Evolutionary conservation across 1,140 invertebrate genomes (phyloP).

Genomic region (Halyomorpha halys): DNA sequence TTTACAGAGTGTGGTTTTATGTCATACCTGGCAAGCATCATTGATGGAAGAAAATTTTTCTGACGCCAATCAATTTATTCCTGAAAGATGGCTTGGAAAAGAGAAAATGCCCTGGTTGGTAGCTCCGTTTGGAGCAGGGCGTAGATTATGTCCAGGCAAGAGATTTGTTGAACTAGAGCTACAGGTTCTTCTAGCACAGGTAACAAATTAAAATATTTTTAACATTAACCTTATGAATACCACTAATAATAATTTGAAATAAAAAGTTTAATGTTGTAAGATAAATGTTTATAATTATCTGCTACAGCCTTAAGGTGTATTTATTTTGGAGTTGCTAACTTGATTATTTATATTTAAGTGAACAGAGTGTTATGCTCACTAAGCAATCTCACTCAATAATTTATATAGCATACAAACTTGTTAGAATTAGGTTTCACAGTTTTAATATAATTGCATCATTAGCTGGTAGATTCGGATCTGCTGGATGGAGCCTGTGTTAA

Average conservation of each 20-base stretch:
- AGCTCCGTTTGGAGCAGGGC: slow-evolving; percentile 78
- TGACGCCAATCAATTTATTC: slow-evolving; percentile 58
- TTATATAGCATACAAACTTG: neutral
- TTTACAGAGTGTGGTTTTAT: slow-evolving; percentile 67
- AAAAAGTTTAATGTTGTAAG: too few species aligned
- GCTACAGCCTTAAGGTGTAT: neutral
- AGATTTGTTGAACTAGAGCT: slow-evolving; percentile 68
- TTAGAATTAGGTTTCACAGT: too few species aligned
- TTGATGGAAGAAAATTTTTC: slow-evolving; percentile 66
- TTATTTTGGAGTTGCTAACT: neutral
- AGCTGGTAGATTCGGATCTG: too few species aligned
- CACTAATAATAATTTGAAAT: too few species aligned
- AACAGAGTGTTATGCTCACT: too few species aligned
- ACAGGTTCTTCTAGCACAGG: slow-evolving; percentile 61
- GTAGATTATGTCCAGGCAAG: slow-evolving; percentile 70
- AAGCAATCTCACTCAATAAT: neutral
- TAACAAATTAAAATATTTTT: slow-evolving; percentile 32
- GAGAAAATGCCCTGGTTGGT: slow-evolving; percentile 49
- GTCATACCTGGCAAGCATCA: slow-evolving; percentile 75
- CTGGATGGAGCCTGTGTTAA: too few species aligned
- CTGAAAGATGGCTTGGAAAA: slow-evolving; percentile 68
- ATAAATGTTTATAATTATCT: neutral
- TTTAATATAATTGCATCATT: too few species aligned
- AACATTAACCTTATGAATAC: neutral
- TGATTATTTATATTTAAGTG: too few species aligned